Conservation (phyloP, 2,113 vertebrate genomes). For the Stigmatopora argus region DNA sequence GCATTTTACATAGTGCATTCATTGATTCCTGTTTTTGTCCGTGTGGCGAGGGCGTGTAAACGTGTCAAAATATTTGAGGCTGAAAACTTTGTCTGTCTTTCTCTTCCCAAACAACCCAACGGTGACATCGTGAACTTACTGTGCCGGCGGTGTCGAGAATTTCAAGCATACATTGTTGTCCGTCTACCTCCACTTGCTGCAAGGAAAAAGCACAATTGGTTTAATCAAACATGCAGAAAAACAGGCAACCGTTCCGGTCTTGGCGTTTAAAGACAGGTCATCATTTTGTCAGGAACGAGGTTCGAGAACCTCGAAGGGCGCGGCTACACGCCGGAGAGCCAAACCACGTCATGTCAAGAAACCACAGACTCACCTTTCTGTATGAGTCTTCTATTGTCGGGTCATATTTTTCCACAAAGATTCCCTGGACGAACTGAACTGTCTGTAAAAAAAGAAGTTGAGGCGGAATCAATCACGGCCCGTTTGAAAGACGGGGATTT, state of each 20-base stretch:
- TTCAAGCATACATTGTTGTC: slow-evolving; percentile 99
- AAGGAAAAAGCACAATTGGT: slow-evolving; percentile 14
- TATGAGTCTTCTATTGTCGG: slow-evolving; percentile 99
- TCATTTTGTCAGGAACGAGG: neutral
- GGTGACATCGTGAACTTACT: slow-evolving; percentile 71
- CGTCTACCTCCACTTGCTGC: slow-evolving; percentile 98
- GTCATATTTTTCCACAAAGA: slow-evolving; percentile 99
- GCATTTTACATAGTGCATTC: too few relatives aligned
- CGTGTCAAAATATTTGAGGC: neutral
- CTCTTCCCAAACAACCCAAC: neutral
- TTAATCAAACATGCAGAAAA: slow-evolving; percentile 9
- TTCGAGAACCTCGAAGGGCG: neutral
- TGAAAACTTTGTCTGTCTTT: neutral
- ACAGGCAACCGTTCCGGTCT: neutral
- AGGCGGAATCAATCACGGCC: neutral
- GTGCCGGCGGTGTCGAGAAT: slow-evolving; percentile 98
- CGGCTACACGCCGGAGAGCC: slow-evolving; percentile 1
- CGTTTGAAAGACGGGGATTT: neutral
- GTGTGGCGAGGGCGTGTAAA: too few relatives aligned
- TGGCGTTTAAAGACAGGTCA: neutral
- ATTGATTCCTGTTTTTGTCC: too few relatives aligned
- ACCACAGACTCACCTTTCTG: slow-evolving; percentile 86
- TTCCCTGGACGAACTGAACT: slow-evolving; percentile 98
- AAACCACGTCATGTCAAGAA: slow-evolving; percentile 33
- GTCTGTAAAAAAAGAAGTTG: slow-evolving; percentile 72